phyloP scores from a whole-genome alignment of 2,888 invertebrate genomes.

The Scaptomyza tumidula region DNA sequence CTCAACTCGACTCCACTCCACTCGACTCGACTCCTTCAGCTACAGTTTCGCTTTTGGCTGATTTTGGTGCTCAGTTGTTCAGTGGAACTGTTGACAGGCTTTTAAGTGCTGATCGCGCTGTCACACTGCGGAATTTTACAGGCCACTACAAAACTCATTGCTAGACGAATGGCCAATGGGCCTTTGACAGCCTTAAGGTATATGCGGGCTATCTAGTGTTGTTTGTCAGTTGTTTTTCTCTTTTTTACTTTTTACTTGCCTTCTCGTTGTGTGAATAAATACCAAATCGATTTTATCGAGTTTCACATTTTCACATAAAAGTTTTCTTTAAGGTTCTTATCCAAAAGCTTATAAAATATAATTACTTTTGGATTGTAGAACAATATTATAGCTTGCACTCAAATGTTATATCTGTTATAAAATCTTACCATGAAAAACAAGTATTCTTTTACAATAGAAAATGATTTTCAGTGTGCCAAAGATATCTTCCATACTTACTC shows the following conservation, averaged over 20 bases:
- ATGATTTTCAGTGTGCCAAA: no score
- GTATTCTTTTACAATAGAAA: no score
- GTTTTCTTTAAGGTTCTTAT: no score
- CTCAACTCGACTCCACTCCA: not conserved
- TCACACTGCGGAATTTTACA: slow-evolving; percentile 71
- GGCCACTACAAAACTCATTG: slow-evolving; percentile 40
- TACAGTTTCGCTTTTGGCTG: slow-evolving; percentile 10
- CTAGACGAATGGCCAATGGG: slow-evolving; percentile 13
- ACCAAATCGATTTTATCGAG: not conserved
- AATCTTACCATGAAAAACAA: no score
- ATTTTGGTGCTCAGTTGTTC: not conserved
- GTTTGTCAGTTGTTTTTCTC: slow-evolving; percentile 16
- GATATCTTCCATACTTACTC: no score
- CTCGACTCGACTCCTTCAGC: slow-evolving; percentile 6
- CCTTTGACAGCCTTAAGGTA: not conserved
- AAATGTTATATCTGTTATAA: no score
- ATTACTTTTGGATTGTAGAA: no score
- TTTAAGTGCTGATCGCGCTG: slow-evolving; percentile 61
- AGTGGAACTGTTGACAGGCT: slow-evolving; percentile 68
- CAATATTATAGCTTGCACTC: no score
- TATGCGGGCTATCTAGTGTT: slow-evolving; percentile 9
- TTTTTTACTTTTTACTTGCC: slow-evolving; percentile 18
- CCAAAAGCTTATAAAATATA: no score
- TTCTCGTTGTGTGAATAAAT: not conserved
- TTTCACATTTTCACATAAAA: not conserved